Percentiles rank a stretch among this genome's conserved stretches.
These are phyloP conservation scores for Cephus spinipes DNA, from an alignment of 2,888 invertebrate genomes.

Conservation along the genomic window DNA sequence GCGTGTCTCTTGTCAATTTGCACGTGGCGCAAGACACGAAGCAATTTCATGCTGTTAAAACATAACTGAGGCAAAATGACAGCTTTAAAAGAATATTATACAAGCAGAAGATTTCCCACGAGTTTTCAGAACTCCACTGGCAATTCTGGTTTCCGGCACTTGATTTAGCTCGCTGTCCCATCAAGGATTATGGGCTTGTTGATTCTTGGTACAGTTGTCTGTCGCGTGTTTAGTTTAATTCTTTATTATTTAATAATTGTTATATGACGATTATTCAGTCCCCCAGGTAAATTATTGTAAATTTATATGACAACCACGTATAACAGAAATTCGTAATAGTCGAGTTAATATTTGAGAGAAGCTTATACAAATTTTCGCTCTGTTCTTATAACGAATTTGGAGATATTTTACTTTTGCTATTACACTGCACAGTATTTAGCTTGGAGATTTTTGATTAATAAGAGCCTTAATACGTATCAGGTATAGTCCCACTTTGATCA, in stretches of 20 bases:
- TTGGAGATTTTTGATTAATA: not conserved
- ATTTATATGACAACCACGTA: not conserved
- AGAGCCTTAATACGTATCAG: not conserved
- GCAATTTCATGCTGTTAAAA: not conserved
- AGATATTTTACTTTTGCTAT: not conserved
- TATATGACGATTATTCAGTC: not conserved
- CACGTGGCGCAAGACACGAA: not conserved
- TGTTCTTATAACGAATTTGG: not conserved
- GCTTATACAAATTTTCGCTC: not conserved
- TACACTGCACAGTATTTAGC: not conserved
- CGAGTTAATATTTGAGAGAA: not conserved
- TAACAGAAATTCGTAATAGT: not conserved
- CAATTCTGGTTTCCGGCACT: not conserved
- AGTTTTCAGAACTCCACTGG: not conserved
- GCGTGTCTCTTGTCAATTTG: not conserved
- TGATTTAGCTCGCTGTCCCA: not conserved
- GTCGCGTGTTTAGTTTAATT: not conserved
- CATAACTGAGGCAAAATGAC: not conserved
- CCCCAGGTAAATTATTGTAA: not conserved
- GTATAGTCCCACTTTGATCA: slow-evolving; percentile 4
- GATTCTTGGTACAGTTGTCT: no score
- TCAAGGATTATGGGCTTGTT: no score
- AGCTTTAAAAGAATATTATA: not conserved
- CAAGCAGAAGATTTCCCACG: not conserved
- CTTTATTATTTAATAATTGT: not conserved